Evolutionary conservation across 2,113 vertebrate species (phyloP), one percentile per base, ranked within the genome.

Genomic region (Trachemys scripta): DNA sequence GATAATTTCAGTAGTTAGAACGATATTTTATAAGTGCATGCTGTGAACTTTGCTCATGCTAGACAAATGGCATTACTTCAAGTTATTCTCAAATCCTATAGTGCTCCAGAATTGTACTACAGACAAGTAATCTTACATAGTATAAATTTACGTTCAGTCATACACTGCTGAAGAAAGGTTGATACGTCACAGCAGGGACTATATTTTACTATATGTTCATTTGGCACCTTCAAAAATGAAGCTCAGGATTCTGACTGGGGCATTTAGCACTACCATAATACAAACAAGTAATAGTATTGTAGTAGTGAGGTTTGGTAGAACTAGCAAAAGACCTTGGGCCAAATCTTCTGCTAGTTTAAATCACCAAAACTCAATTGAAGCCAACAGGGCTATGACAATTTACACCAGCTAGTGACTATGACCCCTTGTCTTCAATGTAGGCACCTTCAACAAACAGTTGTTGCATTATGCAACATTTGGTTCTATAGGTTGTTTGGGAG

Each of bases 221-320:
- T 35, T 0, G 1, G 72, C 4, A 13, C 6, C 8, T 69, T 75
- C 17, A 89, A 94, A 94, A 94, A 49, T 27, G 29, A 31, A 65
- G 59, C 35, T 31, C 9, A 12, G 59, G 8, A 12, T 76, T 82
- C 56, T 0, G 0, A 2, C 35, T 82, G 0, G 0, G 38, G 50
- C 19, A 80, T 93, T 0, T 1, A 80, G 27, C 65, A 69, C 65
- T 17, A 20, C 65, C 65, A n/a, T 20, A 2, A 38, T n/a, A 38
- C 65, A 20, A 20, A n/a, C 17, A 69, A 59, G 35, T n/a, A 87
- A 62, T 4, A 4, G 24, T 80, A 2, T 17, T 19, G 27, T 3
- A 91, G 27, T 22, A 75, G 42, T 24, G 42, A 76, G 1, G 42
- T 76, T 76, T 76, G 24, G 3, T 45, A 76, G 10, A 76, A 76